Conservation (phyloP, 2,888 invertebrate genomes). For the Apotomis betuletana region DNA sequence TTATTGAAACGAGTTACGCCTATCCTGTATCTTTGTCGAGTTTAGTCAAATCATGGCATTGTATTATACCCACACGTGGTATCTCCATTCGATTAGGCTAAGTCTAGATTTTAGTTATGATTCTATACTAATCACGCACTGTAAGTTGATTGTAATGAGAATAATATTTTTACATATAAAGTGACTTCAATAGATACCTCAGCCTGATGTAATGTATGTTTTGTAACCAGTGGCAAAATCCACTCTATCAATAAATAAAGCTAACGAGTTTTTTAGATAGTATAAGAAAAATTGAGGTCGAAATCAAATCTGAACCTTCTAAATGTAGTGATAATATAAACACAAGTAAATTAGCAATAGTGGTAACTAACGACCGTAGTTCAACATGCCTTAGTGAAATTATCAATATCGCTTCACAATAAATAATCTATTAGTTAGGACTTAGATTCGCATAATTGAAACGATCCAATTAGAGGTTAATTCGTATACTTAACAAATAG, state of each 20-base stretch:
- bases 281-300: background rate
- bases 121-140: constrained; percentile 27
- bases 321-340: constrained; percentile 4
- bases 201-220: constrained; percentile 31
- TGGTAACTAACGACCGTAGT: background rate
- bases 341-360: background rate
- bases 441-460: background rate
- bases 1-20: constrained; percentile 57
- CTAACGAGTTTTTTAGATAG: background rate
- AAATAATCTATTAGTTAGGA: constrained; percentile 1
- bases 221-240: constrained; percentile 12
- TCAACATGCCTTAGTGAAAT: constrained; percentile 15
- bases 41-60: constrained; percentile 35
- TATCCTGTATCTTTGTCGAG: constrained; percentile 51
- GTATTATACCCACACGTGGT: constrained; percentile 13
- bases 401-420: background rate
- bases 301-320: background rate
- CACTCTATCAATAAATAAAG: constrained; percentile 2
- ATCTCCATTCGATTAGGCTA: constrained; percentile 28
- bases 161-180: constrained; percentile 36
- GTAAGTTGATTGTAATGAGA: constrained; percentile 21
- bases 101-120: constrained; percentile 36
- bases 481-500: background rate
- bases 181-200: constrained; percentile 25
- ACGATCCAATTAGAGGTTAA: background rate